Base-by-base conservation (phyloP, 1,140 invertebrate genomes). In the Lepidurus arcticus region DNA sequence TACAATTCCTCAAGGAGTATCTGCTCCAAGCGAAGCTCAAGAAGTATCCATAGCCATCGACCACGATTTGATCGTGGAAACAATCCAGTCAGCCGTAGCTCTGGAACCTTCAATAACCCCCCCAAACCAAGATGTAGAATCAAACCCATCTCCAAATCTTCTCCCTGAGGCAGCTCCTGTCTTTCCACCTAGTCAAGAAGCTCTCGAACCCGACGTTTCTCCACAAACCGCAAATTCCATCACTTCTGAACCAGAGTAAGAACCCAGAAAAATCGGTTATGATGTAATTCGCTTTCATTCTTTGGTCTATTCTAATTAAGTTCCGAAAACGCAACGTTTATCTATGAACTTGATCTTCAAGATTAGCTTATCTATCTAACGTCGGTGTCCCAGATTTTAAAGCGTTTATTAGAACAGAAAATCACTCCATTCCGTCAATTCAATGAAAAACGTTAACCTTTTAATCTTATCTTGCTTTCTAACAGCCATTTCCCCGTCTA, bases 41-140 rank as follows among this genome's bases (percentile, higher is more conserved):
- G 53, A 65, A 65, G n/a, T n/a, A 65, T 65, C 53, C 21, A n/a
- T 21, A 65, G 7, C 53, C 53, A 65, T 65, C n/a, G 53, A 65
- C 53, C 53, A 65, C 53, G 53, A 65, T 16, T 13, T 16, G 21
- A 65, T 65, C 13, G 53, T 65, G 6, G 21, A 21, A 65, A 65
- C 53, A 7, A 65, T 65, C 21, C 53, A 21, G 53, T 65, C 53
- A 16, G 53, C 53, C 16, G n/a, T 65, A 7, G 53, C 21, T 65
- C 53, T 65, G 53, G 53, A 65, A 65, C 16, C 53, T 16, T 21
- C 53, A 21, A 21, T 65, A 11, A 34, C 34, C 34, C 53, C n/a
- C 21, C 53, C 16, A 16, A 13, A 16, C 13, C 53, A 65, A 65
- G 53, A 65, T 65, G 53, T n/a, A 65, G 53, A 65, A 65, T 7